These are phyloP conservation scores for Rhamphomyia laevipes DNA, from an alignment of 2,888 invertebrate species.

Conservation along the genomic window DNA sequence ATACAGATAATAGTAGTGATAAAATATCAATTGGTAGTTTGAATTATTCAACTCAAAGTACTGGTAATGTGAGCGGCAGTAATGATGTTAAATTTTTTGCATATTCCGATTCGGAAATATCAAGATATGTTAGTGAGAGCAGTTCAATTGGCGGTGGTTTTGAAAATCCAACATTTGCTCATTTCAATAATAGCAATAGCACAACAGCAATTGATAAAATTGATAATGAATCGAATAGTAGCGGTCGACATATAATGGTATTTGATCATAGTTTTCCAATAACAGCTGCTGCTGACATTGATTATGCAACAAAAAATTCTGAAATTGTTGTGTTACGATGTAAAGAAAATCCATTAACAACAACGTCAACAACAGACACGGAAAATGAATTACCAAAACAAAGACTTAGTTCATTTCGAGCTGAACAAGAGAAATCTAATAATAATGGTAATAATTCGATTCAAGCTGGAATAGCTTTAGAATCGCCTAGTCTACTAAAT, in stretches of 20 bases:
- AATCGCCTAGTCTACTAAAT: slow-evolving; percentile 1
- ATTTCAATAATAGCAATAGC: slow-evolving; percentile 22
- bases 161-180: slow-evolving; percentile 36
- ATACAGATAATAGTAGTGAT: slow-evolving; percentile 17
- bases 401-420: slow-evolving; percentile 36
- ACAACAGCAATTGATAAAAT: background rate
- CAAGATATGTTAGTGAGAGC: slow-evolving; percentile 35
- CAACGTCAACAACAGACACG: slow-evolving; percentile 8
- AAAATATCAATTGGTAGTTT: slow-evolving; percentile 19
- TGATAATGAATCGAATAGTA: background rate
- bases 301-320: slow-evolving; percentile 35
- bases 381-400: slow-evolving; percentile 32
- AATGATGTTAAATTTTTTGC: slow-evolving; percentile 19
- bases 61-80: slow-evolving; percentile 12
- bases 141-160: slow-evolving; percentile 32
- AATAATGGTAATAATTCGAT: too few species aligned
- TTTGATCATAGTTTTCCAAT: background rate
- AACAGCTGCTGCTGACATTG: slow-evolving; percentile 27
- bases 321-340: slow-evolving; percentile 36
- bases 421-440: slow-evolving; percentile 21
- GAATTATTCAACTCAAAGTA: slow-evolving; percentile 23
- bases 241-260: background rate
- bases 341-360: slow-evolving; percentile 22
- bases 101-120: slow-evolving; percentile 33
- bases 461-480: background rate